phyloP scores from a whole-genome alignment of 2,888 invertebrate genomes.

The Petrolisthes cinctipes region DNA sequence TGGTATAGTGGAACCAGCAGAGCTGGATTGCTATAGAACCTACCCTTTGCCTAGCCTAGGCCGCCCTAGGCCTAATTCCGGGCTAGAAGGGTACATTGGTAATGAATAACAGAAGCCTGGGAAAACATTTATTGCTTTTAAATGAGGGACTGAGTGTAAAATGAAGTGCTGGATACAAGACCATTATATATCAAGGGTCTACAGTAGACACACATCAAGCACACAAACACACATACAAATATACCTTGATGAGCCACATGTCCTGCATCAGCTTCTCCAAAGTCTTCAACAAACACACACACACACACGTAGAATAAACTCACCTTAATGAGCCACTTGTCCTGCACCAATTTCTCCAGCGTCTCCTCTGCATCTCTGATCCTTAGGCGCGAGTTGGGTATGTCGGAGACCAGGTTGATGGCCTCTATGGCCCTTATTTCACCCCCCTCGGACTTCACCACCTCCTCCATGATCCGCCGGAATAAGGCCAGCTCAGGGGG shows the following conservation, averaged over 20 bases:
- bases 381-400: not conserved
- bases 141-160: too few species aligned
- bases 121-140: too few species aligned
- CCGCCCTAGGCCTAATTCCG: too few species aligned
- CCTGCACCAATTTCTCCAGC: constrained; percentile 15
- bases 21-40: too few species aligned
- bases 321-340: constrained; percentile 37
- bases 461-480: constrained; percentile 15
- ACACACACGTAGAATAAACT: not conserved
- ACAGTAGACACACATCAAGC: too few species aligned
- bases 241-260: constrained; percentile 13
- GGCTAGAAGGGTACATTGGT: too few species aligned
- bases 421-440: not conserved
- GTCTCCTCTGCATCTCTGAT: constrained; percentile 4
- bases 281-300: not conserved
- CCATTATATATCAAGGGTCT: too few species aligned
- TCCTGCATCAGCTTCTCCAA: constrained; percentile 23
- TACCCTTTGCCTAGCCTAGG: too few species aligned
- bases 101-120: too few species aligned
- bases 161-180: too few species aligned
- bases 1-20: too few species aligned
- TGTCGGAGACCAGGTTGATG: constrained; percentile 6
- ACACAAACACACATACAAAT: not conserved
- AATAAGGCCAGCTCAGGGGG: not conserved
- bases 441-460: constrained; percentile 22